Evolutionary conservation across 2,113 vertebrate genomes (phyloP), one percentile per base, ranked within the genome.

Genomic region (Emydura subglobosa): DNA sequence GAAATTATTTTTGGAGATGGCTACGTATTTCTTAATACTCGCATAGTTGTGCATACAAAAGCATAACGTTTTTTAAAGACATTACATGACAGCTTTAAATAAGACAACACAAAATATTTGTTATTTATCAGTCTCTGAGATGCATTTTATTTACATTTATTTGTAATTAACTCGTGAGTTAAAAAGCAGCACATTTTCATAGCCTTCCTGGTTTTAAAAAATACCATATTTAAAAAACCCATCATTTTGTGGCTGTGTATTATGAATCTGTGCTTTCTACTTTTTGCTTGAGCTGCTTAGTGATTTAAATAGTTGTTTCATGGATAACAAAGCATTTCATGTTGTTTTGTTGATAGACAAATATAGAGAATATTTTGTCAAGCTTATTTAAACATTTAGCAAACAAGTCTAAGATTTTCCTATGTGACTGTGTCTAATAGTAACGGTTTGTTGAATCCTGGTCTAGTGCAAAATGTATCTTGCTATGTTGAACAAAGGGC

Each of bases 151-250:
- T 96, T 96, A 91, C 76, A 91, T 87, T 5, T 87, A 80, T 95
- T 95, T 96, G 74, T 96, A 89, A 84, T 82, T 42, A 93, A 95
- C 57, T 97, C 95, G 76, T 12, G 96, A 96, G 86, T 92, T 82
- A 87, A 93, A 91, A 93, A 91, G 90, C 79, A 88, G 34, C 82
- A 82, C 80, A 90, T 94, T 96, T 97, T 96, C 87, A 72, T 91
- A 91, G 57, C 89, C 96, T 84, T 92, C 85, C 92, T 89, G n/a
- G 95, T 78, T 97, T 97, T 74, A 86, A 95, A 97, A 96, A 82
- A 72, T 29, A 76, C 27, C 57, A 51, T 90, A 82, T 93, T 80
- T 83, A 21, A 0, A 11, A 82, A 86, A 86, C 53, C n/a, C 78
- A 44, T n/a, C 65, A 90, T 49, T 83, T 89, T 34, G 47, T 78